Percentiles rank a stretch among this genome's conserved stretches.
These are phyloP conservation scores for Sorex maritimensis DNA, from an alignment of 2,797 vertebrate species.

Conservation along the genomic window DNA sequence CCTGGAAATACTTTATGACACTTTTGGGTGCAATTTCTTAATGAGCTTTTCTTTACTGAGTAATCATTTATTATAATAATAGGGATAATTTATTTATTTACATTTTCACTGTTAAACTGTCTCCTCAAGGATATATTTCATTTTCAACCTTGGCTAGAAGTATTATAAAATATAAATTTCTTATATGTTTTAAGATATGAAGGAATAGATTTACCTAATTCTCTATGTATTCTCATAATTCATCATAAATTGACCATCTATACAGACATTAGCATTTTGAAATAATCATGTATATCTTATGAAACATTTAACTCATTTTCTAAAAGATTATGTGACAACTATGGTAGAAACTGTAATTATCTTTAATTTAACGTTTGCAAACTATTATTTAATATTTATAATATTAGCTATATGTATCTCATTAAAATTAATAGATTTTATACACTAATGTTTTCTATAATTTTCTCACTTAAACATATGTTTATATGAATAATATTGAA, in stretches of 20 bases:
- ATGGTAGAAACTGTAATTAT: not conserved
- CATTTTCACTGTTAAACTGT: not conserved
- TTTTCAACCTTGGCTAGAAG: not conserved
- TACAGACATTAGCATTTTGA: not conserved
- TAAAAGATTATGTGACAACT: not conserved
- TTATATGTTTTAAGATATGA: not conserved
- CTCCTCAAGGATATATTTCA: slow-evolving; percentile 17
- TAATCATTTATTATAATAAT: not conserved
- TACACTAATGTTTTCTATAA: not conserved
- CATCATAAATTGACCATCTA: not conserved
- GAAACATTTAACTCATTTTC: slow-evolving; percentile 1
- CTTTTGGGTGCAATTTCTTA: not conserved
- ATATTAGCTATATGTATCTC: not conserved
- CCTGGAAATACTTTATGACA: not conserved
- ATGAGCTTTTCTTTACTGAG: slow-evolving; percentile 17
- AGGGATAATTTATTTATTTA: not conserved
- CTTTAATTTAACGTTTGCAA: slow-evolving; percentile 40
- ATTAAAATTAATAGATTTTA: slow-evolving; percentile 56
- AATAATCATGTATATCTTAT: slow-evolving; percentile 1
- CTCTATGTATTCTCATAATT: not conserved
- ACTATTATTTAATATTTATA: slow-evolving; percentile 20
- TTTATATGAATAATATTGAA: slow-evolving; percentile 60
- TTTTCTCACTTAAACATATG: slow-evolving; percentile 62
- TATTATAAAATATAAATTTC: not conserved
- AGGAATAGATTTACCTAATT: not conserved